phyloP scores from a whole-genome alignment of 2,113 vertebrate genomes.

The Microtus oregoni region DNA sequence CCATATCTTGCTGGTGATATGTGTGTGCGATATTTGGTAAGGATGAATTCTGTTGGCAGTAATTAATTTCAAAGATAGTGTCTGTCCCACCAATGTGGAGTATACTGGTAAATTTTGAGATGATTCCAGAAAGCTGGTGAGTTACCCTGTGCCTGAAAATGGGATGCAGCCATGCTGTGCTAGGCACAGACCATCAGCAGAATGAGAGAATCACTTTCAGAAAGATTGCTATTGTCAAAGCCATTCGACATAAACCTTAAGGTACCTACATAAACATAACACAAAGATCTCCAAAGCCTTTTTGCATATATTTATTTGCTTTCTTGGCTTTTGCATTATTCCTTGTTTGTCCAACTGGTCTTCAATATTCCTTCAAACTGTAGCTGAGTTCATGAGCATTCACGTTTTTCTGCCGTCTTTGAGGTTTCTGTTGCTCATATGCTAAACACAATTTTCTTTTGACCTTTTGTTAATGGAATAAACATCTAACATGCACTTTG shows the following conservation, averaged over 20 bases:
- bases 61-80: not conserved
- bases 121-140: not conserved
- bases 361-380: slow-evolving; percentile 35
- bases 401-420: not conserved
- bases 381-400: slow-evolving; percentile 12
- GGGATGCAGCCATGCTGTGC: not conserved
- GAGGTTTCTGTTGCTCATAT: slow-evolving; percentile 48
- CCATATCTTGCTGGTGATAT: not conserved
- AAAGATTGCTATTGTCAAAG: slow-evolving; percentile 32
- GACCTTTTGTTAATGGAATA: slow-evolving; percentile 55
- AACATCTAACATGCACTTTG: slow-evolving; percentile 51
- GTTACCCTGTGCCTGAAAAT: not conserved
- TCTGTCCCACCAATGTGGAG: not conserved
- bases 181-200: not conserved
- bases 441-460: slow-evolving; percentile 32
- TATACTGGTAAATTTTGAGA: not conserved
- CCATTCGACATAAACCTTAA: not conserved
- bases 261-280: not conserved
- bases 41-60: not conserved
- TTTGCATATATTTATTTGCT: not conserved
- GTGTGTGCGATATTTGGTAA: not conserved
- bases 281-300: not conserved
- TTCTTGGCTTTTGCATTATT: not conserved
- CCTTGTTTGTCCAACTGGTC: slow-evolving; percentile 1
- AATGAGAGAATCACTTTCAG: not conserved